These are phyloP conservation scores for Cotesia glomerata DNA, from an alignment of 1,140 invertebrate species.

Conservation along the genomic window DNA sequence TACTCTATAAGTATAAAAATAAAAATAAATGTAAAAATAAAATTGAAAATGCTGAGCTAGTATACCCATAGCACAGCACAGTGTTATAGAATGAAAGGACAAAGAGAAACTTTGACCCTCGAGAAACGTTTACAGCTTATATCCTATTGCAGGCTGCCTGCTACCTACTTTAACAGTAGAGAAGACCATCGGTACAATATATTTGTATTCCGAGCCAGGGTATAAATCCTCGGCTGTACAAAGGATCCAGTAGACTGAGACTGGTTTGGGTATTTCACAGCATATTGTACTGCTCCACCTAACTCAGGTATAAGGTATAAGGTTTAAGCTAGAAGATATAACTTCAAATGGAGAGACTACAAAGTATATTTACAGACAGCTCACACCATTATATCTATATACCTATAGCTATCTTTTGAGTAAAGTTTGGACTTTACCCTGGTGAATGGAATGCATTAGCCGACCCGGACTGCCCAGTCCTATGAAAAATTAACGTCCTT, in stretches of 20 bases:
- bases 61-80: constrained; percentile 20
- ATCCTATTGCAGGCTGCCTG: too few species aligned
- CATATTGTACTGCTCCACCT: too few species aligned
- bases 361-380: too few species aligned
- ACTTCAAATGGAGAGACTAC: neutral
- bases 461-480: constrained; percentile 11
- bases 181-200: too few species aligned
- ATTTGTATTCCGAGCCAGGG: too few species aligned
- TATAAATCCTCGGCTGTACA: too few species aligned
- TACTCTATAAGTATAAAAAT: too few species aligned
- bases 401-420: neutral
- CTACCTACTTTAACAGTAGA: too few species aligned
- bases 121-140: constrained; percentile 26
- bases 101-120: constrained; percentile 51
- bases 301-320: too few species aligned
- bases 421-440: neutral
- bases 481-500: constrained; percentile 29
- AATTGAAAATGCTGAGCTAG: neutral
- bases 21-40: neutral
- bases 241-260: too few species aligned
- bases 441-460: constrained; percentile 50
- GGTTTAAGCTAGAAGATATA: constrained; percentile 30
- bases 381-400: too few species aligned
- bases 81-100: constrained; percentile 28
- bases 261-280: too few species aligned